These are phyloP conservation scores for Ophthalmolycus amberensis DNA, from an alignment of 2,113 vertebrate species.

Conservation along the genomic window DNA sequence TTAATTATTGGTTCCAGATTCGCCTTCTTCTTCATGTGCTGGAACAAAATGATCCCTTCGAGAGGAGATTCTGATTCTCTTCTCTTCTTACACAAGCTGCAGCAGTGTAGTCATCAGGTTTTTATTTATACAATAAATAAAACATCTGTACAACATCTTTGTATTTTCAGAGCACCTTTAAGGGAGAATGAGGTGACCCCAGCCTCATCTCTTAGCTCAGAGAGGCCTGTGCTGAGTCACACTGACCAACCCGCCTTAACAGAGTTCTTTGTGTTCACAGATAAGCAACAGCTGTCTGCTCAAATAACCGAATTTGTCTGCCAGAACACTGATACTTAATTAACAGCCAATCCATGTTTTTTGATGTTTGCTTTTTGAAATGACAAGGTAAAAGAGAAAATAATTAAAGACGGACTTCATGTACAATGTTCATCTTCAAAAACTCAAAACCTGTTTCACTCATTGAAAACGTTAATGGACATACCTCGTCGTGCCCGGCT, in stretches of 20 bases:
- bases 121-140: background rate
- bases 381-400: background rate
- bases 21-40: background rate
- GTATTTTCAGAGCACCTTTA: slow-evolving; percentile 12
- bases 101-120: slow-evolving; percentile 1
- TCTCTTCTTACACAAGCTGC: background rate
- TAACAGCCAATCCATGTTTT: slow-evolving; percentile 16
- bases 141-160: background rate
- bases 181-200: slow-evolving; percentile 32
- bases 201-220: slow-evolving; percentile 37
- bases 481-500: background rate
- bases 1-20: slow-evolving; percentile 14
- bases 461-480: background rate
- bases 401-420: background rate
- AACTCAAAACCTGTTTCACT: background rate
- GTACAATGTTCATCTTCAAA: background rate
- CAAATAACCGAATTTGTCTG: slow-evolving; percentile 55
- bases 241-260: slow-evolving; percentile 63
- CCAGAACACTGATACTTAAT: slow-evolving; percentile 35
- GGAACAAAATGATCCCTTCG: background rate
- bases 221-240: slow-evolving; percentile 75
- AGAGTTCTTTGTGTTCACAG: slow-evolving; percentile 70
- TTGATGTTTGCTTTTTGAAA: background rate
- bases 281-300: slow-evolving; percentile 73
- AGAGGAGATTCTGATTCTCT: no score